Evolutionary conservation across 2,797 vertebrate species (phyloP).

Genomic region (Paratrypauchen microcephalus): DNA sequence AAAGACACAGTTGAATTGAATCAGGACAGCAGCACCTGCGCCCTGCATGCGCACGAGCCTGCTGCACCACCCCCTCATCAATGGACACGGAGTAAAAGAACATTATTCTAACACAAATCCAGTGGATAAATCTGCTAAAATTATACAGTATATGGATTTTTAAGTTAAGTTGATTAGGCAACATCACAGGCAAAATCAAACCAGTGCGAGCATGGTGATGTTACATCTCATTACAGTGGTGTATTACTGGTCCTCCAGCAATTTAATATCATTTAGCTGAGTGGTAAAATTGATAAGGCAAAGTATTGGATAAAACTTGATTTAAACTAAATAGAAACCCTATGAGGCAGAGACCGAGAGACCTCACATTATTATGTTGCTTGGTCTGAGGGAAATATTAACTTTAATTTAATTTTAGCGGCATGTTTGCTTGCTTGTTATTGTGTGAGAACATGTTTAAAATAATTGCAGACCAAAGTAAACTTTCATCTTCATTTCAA

Average conservation of each 20-base stretch:
- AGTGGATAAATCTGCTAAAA: not conserved
- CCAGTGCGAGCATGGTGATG: not conserved
- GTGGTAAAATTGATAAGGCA: not conserved
- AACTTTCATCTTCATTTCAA: not conserved
- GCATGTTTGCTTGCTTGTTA: conserved; percentile 1
- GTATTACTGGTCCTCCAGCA: conserved; percentile 3
- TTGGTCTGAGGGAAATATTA: not conserved
- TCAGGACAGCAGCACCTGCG: not conserved
- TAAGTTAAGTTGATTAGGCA: not conserved
- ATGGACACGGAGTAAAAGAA: not conserved
- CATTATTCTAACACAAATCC: not conserved
- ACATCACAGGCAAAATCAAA: not conserved
- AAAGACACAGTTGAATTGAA: not conserved
- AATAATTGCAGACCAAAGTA: not conserved
- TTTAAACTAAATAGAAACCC: conserved; percentile 4
- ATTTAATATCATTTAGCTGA: conserved; percentile 9
- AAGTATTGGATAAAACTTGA: conserved; percentile 4
- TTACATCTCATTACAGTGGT: not conserved
- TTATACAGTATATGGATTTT: not conserved
- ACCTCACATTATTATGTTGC: not conserved
- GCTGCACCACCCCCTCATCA: not conserved
- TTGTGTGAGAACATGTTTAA: not conserved
- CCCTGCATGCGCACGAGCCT: not conserved
- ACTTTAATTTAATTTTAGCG: not conserved
- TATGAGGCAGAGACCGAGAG: not conserved